Conservation (phyloP, 1,140 invertebrate genomes). For the Oreohelix idahoensis region DNA sequence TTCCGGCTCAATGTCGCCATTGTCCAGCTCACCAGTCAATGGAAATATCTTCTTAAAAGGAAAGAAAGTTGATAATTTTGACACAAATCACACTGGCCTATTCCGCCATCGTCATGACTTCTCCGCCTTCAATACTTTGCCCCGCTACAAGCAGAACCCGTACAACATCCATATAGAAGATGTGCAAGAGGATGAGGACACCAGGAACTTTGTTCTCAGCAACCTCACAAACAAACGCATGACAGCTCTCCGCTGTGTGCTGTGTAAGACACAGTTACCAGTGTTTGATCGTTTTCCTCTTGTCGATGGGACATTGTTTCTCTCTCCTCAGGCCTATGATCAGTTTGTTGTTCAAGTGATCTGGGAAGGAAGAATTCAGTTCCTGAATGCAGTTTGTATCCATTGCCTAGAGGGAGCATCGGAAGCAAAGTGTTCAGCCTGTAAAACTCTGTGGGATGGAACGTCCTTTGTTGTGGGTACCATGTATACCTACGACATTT, state of each 20-base stretch:
- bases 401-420: conserved; percentile 88
- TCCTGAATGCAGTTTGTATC: conserved; percentile 94
- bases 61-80: conserved; percentile 76
- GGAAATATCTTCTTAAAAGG: conserved; percentile 44
- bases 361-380: conserved; percentile 82
- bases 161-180: conserved; percentile 90
- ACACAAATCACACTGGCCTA: conserved; percentile 45
- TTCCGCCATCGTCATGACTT: conserved; percentile 87
- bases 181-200: conserved; percentile 97
- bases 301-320: conserved; percentile 97
- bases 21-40: conserved; percentile 53
- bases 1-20: conserved; percentile 62
- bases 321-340: conserved; percentile 81
- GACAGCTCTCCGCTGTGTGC: conserved; percentile 75
- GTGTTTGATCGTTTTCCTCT: conserved; percentile 97
- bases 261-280: conserved; percentile 89
- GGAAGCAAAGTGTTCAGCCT: conserved; percentile 85
- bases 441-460: conserved; percentile 91
- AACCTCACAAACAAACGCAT: conserved; percentile 65
- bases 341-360: conserved; percentile 80
- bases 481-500: conserved; percentile 98
- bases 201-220: conserved; percentile 74
- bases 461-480: conserved; percentile 93
- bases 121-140: conserved; percentile 93
- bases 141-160: conserved; percentile 95